phyloP scores from a whole-genome alignment of 2,888 invertebrate species.

The Cheilosia scutellata region DNA sequence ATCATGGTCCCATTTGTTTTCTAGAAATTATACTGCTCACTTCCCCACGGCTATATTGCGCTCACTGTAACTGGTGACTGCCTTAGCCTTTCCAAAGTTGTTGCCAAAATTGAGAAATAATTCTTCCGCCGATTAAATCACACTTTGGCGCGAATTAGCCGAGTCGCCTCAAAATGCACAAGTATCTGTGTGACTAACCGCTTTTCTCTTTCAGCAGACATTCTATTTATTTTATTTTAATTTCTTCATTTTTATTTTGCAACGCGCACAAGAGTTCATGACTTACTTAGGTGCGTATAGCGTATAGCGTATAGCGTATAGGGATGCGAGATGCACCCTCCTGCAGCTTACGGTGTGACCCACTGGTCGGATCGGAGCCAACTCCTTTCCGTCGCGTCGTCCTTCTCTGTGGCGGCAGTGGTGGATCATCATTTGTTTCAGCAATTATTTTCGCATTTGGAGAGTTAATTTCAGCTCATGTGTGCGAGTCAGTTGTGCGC shows the following conservation, averaged over 20 bases:
- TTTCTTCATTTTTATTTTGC: slow-evolving; percentile 68
- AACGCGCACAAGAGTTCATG: slow-evolving; percentile 48
- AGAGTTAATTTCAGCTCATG: slow-evolving; percentile 77
- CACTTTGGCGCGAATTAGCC: slow-evolving; percentile 55
- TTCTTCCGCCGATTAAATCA: slow-evolving; percentile 61
- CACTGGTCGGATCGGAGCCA: slow-evolving; percentile 23
- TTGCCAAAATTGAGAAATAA: slow-evolving; percentile 56
- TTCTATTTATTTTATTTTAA: slow-evolving; percentile 69
- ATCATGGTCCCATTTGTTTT: slow-evolving; percentile 6
- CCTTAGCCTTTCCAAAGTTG: not conserved
- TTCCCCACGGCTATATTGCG: slow-evolving; percentile 1
- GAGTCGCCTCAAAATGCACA: slow-evolving; percentile 19
- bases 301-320: slow-evolving; percentile 18
- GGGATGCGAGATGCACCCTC: slow-evolving; percentile 19
- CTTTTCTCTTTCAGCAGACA: not conserved
- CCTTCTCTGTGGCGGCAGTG: slow-evolving; percentile 27
- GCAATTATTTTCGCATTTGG: slow-evolving; percentile 84
- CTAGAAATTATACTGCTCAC: not conserved
- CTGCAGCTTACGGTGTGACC: slow-evolving; percentile 25
- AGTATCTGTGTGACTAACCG: slow-evolving; percentile 38
- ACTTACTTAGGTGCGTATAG: slow-evolving; percentile 64
- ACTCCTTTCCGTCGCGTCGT: slow-evolving; percentile 1
- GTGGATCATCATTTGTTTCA: slow-evolving; percentile 79
- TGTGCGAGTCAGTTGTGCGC: slow-evolving; percentile 17
- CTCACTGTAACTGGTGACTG: too few species aligned